Conservation (phyloP, 2,888 invertebrate genomes). For the Operophtera brumata region DNA sequence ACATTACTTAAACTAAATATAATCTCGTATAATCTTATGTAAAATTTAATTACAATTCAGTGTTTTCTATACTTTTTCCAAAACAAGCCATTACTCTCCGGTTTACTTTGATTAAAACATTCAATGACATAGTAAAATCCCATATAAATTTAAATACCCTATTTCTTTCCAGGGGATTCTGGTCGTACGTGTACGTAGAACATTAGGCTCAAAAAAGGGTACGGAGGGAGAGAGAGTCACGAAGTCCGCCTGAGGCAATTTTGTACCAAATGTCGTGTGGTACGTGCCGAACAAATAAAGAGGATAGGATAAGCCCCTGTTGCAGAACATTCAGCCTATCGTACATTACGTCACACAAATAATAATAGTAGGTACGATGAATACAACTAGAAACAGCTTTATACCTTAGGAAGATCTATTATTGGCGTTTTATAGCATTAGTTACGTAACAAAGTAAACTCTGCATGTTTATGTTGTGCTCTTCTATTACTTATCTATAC, state of each 20-base stretch:
- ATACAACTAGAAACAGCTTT: neutral
- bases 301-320: conserved; percentile 63
- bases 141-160: conserved; percentile 59
- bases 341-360: conserved; percentile 1
- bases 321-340: conserved; percentile 20
- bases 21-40: neutral
- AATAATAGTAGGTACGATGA: neutral
- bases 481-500: too few relatives aligned
- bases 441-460: too few relatives aligned
- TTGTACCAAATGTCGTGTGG: conserved; percentile 76
- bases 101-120: conserved; percentile 32
- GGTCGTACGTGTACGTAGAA: conserved; percentile 66
- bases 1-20: too few relatives aligned
- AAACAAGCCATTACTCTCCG: neutral
- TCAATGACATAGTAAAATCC: conserved; percentile 38
- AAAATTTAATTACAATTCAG: neutral
- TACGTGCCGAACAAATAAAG: conserved; percentile 78
- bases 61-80: neutral
- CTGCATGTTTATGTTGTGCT: too few relatives aligned
- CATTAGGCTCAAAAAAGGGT: conserved; percentile 67
- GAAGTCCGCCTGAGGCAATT: conserved; percentile 76
- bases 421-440: too few relatives aligned
- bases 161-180: conserved; percentile 51
- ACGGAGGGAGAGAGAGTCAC: conserved; percentile 62
- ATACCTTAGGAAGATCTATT: too few relatives aligned